Base-by-base conservation (phyloP, 2,113 vertebrate genomes). In the Anarrhichthys ocellatus region DNA sequence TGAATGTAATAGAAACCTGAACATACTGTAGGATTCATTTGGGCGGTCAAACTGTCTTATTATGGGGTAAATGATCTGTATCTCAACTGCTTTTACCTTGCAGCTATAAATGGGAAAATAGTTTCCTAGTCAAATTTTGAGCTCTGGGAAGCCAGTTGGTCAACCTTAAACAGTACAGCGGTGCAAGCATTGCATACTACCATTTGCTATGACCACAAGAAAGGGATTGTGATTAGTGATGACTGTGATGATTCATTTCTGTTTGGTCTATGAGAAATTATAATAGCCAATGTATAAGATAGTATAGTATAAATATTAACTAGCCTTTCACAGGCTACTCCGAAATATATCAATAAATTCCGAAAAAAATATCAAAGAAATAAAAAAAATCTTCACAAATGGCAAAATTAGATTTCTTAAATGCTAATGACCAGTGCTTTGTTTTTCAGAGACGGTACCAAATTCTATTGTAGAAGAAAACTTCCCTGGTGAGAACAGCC, bases 401-500 rank as follows among this genome's bases (percentile, higher is more conserved):
- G 18, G 17, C 8, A n/a, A 38, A 22, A 38, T 13, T 0, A 20
- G 1, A 22, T 36, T 11, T 38, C 29, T 22, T 36, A 20, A 24
- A 1, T 24, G 36, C 15, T 36, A 18, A 62, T 27, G n/a, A 44
- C 32, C 9, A 9, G 1, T 52, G 20, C 42, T 65, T 59, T 58
- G 11, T 65, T 22, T 27, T 38, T 34, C 7, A 75, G 5, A 36
- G 27, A 66, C 48, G 14, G 29, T n/a, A 71, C 9, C 22, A 42
- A 64, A 54, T 59, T 24, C 2, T 63, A 42, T 34, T 76, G 7
- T 38, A 40, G 2, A 22, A 24, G 20, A 17, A 67, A 68, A 66
- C 9, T 6, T 34, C 27, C 44, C 14, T 36, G 54, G 27, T 66
- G 22, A 76, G 68, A 87, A 40, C 34, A 80, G 66, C 34, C n/a